Evolutionary conservation across 2,888 invertebrate genomes (phyloP).

Genomic region (Gymnosoma rotundatum): DNA sequence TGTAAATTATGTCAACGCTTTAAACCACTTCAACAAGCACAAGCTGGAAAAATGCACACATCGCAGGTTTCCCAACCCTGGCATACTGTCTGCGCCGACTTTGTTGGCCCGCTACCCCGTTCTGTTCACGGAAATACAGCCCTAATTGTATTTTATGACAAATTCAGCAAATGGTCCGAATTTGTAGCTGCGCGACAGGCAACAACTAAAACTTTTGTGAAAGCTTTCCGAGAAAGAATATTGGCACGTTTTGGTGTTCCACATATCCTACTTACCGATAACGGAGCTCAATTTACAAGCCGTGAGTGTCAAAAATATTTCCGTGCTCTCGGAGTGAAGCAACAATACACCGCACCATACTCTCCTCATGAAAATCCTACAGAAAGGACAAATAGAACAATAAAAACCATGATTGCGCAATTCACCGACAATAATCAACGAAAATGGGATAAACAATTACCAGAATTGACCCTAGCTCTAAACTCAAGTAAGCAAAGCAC

Average conservation of each 20-base stretch:
- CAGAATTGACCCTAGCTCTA: background rate
- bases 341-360: too few species aligned
- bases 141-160: conserved; percentile 38
- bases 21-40: too few species aligned
- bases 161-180: conserved; percentile 41
- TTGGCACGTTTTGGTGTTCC: too few species aligned
- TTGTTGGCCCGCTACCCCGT: conserved; percentile 40
- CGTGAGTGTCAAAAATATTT: conserved; percentile 11
- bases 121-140: conserved; percentile 37
- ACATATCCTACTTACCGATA: conserved; percentile 20
- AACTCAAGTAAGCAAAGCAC: conserved; percentile 25
- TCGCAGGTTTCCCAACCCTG: too few species aligned
- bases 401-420: conserved; percentile 52
- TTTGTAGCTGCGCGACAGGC: too few species aligned
- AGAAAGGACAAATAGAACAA: background rate
- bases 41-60: too few species aligned
- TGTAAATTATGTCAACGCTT: background rate
- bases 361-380: too few species aligned
- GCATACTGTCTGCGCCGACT: background rate
- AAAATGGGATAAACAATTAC: conserved; percentile 26
- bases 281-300: conserved; percentile 38
- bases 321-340: too few species aligned
- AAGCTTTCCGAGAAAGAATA: too few species aligned
- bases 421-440: background rate
- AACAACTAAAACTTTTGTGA: too few species aligned